Evolutionary conservation across 1,140 invertebrate species (phyloP), one percentile per base, ranked within the genome.

Genomic region (Euura lappo): DNA sequence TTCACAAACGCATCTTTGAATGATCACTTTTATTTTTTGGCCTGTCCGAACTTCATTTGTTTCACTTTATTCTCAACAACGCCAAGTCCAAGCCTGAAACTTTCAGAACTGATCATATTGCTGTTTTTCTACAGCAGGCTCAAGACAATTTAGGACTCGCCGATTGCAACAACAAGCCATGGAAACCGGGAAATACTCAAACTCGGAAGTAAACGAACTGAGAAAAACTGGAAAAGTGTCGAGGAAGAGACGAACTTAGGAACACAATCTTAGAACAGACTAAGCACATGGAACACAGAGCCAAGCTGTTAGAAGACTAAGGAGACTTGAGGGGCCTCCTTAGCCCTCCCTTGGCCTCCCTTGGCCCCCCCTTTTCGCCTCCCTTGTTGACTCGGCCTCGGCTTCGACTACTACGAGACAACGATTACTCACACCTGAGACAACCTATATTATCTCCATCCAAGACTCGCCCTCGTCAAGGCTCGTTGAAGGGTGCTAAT

Each of bases 311-410:
- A 71, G 77, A 85, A 86, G 84, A 85, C 84, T 85, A 83, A 78
- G 66, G 51, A 60, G 80, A 87, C 86, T 88, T 88, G 86, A 86
- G 82, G 79, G 86, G 86, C 79, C 85, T 88, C 86, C 79, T 84
- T 83, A 83, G 86, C 82, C 86, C 86, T 88, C 86, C 79, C 85
- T 83, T 83, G 86, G 84, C 86, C 86, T 88, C 86, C 51, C 51
- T 60, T 60, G 51, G 51, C 51, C 51, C 51, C 51, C 51, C 51
- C 13, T 60, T 8, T 8, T 28, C 0, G 28, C 51, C 51, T 60
- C 51, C 51, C 51, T 60, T 4, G 51, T 60, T 60, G 8, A 8
- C 51, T 60, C 13, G 51, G 51, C 51, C 51, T 60, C 51, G 13
- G 13, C 51, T 60, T 11, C 51, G 51, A 60, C 51, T 60, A 60